Evolutionary conservation across 2,797 vertebrate genomes (phyloP).

Genomic region (Rhadinocentrus ornatus): DNA sequence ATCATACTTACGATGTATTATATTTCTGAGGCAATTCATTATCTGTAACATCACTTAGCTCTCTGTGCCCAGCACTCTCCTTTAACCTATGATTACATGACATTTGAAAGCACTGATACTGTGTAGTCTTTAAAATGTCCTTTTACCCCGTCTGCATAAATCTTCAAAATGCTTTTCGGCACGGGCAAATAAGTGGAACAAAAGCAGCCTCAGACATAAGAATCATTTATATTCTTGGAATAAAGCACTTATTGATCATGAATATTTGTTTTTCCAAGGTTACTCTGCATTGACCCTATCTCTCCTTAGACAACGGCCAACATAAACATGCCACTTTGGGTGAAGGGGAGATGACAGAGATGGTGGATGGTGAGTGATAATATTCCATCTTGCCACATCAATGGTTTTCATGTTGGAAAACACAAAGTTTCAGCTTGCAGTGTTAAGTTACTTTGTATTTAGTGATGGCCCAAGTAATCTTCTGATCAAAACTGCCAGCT

Average conservation of each 20-base stretch:
- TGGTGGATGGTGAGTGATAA: conserved; percentile 33
- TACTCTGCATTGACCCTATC: conserved; percentile 80
- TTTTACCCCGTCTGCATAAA: conserved; percentile 77
- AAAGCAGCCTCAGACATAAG: conserved; percentile 60
- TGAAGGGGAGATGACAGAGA: conserved; percentile 73
- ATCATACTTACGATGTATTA: conserved; percentile 78
- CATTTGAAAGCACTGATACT: conserved; percentile 80
- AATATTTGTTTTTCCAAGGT: conserved; percentile 87
- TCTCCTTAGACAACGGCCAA: conserved; percentile 72
- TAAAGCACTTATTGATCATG: conserved; percentile 86
- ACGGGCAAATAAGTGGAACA: conserved; percentile 44
- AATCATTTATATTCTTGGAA: conserved; percentile 83
- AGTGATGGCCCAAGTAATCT: neutral
- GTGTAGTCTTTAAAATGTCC: conserved; percentile 78
- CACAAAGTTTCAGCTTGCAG: neutral
- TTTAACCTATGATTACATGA: conserved; percentile 83
- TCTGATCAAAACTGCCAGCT: neutral
- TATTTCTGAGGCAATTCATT: conserved; percentile 82
- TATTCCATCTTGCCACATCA: conserved; percentile 25
- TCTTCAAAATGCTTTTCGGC: conserved; percentile 69
- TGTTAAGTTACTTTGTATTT: neutral
- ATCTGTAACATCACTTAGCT: conserved; percentile 79
- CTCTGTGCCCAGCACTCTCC: conserved; percentile 69
- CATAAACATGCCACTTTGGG: conserved; percentile 75
- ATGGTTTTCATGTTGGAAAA: conserved; percentile 8